Conservation (phyloP, 2,797 vertebrate species). For the Harpagifer antarcticus region DNA sequence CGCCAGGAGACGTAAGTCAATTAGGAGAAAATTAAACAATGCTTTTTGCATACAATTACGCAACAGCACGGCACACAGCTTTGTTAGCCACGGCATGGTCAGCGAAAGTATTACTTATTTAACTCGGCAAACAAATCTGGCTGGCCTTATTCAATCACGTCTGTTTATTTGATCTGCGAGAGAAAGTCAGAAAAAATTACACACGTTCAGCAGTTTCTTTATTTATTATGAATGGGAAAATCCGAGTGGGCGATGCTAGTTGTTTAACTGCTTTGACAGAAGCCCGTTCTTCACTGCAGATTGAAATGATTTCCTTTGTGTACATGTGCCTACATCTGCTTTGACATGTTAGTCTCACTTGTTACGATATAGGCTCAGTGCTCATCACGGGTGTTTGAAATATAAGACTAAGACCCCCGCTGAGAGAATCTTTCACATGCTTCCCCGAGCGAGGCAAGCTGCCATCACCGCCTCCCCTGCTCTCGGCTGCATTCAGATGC, state of each 20-base stretch:
- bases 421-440: conserved; percentile 56
- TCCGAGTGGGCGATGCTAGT: background rate
- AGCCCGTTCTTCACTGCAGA: conserved; percentile 15
- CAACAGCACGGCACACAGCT: conserved; percentile 51
- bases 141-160: conserved; percentile 59
- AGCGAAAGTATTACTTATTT: conserved; percentile 54
- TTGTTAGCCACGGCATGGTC: conserved; percentile 61
- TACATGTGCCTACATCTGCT: conserved; percentile 23
- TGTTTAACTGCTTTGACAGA: conserved; percentile 16
- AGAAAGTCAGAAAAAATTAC: conserved; percentile 29
- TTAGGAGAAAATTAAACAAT: conserved; percentile 78
- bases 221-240: conserved; percentile 50
- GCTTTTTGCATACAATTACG: conserved; percentile 76
- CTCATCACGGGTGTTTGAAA: conserved; percentile 63
- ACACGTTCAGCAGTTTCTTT: conserved; percentile 53
- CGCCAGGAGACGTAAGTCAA: conserved; percentile 67
- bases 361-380: conserved; percentile 37
- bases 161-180: conserved; percentile 53
- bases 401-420: conserved; percentile 45
- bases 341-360: conserved; percentile 71
- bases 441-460: conserved; percentile 20
- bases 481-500: conserved; percentile 47
- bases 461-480: conserved; percentile 10
- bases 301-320: conserved; percentile 39
- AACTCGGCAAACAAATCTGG: conserved; percentile 61